phyloP scores from a whole-genome alignment of 2,888 invertebrate species.

The Apodemia zela region DNA sequence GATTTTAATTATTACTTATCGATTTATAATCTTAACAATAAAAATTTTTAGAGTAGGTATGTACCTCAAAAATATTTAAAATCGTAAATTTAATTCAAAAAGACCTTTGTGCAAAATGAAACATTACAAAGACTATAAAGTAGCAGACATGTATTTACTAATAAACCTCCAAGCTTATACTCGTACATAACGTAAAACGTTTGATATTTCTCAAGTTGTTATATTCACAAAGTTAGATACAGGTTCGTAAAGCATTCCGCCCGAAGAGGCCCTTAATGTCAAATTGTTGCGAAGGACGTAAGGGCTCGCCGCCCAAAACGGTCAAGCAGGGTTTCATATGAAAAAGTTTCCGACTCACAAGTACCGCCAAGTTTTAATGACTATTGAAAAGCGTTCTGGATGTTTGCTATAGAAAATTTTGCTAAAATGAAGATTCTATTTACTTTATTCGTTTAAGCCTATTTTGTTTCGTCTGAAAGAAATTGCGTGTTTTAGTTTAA shows the following conservation, averaged over 20 bases:
- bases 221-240: slow-evolving; percentile 45
- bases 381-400: slow-evolving; percentile 15
- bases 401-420: neutral
- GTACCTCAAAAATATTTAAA: too few relatives aligned
- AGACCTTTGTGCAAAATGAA: neutral
- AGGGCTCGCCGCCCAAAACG: slow-evolving; percentile 21
- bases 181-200: slow-evolving; percentile 33
- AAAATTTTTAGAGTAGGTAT: too few relatives aligned
- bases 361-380: slow-evolving; percentile 17
- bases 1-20: too few relatives aligned
- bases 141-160: neutral
- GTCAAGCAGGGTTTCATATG: slow-evolving; percentile 16
- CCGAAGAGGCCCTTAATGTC: slow-evolving; percentile 54
- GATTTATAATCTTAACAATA: too few relatives aligned
- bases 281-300: slow-evolving; percentile 51
- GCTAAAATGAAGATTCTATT: slow-evolving; percentile 22
- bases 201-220: slow-evolving; percentile 53
- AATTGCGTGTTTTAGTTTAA: neutral
- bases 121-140: neutral
- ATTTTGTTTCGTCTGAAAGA: neutral
- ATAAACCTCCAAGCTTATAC: neutral
- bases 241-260: slow-evolving; percentile 47
- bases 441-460: slow-evolving; percentile 24
- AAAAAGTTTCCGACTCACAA: slow-evolving; percentile 9
- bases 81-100: too few relatives aligned